A percentile compares a stretch with the other conserved stretches of the same genome.
phyloP scores from a whole-genome alignment of 2,797 vertebrate species.

The Halcyon badia region DNA sequence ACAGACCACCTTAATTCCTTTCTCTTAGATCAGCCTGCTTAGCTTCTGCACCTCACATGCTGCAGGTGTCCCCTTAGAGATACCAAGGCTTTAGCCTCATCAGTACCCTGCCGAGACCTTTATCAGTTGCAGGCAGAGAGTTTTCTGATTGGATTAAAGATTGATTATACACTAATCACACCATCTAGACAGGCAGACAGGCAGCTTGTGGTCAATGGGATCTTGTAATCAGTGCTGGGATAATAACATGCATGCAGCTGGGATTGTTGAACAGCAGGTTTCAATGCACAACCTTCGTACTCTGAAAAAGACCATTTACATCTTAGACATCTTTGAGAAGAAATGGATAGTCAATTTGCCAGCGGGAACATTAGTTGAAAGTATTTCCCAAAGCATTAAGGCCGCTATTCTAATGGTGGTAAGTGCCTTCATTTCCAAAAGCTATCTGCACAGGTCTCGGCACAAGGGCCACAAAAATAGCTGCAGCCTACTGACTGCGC shows the following conservation, averaged over 20 bases:
- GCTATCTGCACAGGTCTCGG: background rate
- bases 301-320: constrained; percentile 32
- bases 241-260: constrained; percentile 78
- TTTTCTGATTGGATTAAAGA: constrained; percentile 88
- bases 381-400: constrained; percentile 34
- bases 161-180: constrained; percentile 87
- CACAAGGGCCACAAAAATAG: background rate
- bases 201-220: constrained; percentile 84
- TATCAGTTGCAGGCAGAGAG: constrained; percentile 80
- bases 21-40: constrained; percentile 64
- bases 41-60: constrained; percentile 63
- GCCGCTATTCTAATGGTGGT: background rate
- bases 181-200: constrained; percentile 75
- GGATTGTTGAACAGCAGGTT: constrained; percentile 64
- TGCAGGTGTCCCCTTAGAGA: constrained; percentile 77
- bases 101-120: constrained; percentile 85
- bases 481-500: background rate
- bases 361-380: background rate
- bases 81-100: constrained; percentile 80
- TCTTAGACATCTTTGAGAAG: background rate
- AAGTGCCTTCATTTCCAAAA: constrained; percentile 31
- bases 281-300: background rate
- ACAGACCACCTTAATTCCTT: constrained; percentile 67
- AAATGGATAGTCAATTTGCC: constrained; percentile 45
- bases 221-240: constrained; percentile 86